Evolutionary conservation across 2,888 invertebrate species (phyloP).

Genomic region (Himalopsyche anomala): DNA sequence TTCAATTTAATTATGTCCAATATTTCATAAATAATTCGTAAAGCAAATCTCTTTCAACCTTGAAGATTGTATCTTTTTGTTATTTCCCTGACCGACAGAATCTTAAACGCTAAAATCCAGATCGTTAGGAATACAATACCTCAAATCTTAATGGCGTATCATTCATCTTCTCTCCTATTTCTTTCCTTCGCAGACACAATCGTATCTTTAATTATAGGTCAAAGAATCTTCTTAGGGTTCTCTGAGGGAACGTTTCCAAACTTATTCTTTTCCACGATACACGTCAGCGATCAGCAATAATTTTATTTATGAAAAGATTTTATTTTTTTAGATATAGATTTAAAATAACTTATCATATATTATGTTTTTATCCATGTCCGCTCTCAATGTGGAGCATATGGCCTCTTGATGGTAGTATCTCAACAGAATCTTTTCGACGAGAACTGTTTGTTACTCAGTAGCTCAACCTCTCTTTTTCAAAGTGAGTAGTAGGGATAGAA

Average conservation of each 20-base stretch:
- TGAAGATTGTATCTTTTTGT: conserved; percentile 28
- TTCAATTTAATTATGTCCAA: background rate
- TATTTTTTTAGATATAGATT: too few relatives aligned
- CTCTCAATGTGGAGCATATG: too few relatives aligned
- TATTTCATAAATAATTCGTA: conserved; percentile 26
- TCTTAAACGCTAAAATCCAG: conserved; percentile 54
- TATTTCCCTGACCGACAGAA: conserved; percentile 39
- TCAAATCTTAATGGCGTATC: conserved; percentile 59
- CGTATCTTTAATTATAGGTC: conserved; percentile 62
- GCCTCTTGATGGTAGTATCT: too few relatives aligned
- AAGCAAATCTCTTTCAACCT: background rate
- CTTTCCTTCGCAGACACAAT: conserved; percentile 54
- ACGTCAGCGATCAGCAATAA: background rate
- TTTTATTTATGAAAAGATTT: too few relatives aligned
- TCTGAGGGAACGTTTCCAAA: background rate
- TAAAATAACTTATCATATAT: too few relatives aligned
- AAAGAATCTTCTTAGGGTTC: conserved; percentile 19
- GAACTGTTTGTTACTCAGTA: too few relatives aligned
- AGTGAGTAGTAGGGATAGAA: too few relatives aligned
- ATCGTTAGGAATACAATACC: conserved; percentile 62
- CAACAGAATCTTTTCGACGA: too few relatives aligned
- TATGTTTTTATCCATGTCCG: too few relatives aligned
- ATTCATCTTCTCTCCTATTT: conserved; percentile 61
- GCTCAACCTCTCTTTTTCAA: too few relatives aligned
- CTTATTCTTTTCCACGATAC: background rate